A percentile compares a stretch with the other conserved stretches of the same genome.
phyloP scores from a whole-genome alignment of 2,113 vertebrate species.

The Macrotis lagotis region DNA sequence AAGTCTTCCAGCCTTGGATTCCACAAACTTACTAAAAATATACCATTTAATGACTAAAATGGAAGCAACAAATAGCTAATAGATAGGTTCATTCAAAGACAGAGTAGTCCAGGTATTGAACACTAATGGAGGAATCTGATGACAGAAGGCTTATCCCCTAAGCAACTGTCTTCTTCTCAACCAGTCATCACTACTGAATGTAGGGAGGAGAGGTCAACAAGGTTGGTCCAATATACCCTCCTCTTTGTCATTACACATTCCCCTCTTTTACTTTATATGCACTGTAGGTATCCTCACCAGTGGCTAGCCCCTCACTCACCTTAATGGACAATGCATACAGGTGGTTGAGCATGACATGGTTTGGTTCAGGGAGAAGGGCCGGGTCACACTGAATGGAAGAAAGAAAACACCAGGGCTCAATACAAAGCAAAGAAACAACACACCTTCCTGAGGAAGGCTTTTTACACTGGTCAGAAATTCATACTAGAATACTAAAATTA shows the following conservation, averaged over 20 bases:
- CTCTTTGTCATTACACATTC: neutral
- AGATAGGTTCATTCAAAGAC: neutral
- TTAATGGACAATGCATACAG: conserved; percentile 98
- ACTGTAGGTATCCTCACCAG: accelerated
- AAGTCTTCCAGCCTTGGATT: conserved; percentile 4
- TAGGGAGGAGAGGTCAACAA: too few species aligned
- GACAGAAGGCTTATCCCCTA: neutral
- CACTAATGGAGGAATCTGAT: neutral
- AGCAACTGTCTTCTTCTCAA: neutral
- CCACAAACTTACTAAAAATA: neutral
- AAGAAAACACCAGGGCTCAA: neutral
- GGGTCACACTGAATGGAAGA: conserved; percentile 92
- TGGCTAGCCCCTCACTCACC: conserved; percentile 83
- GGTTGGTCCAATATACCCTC: neutral
- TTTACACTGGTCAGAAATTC: conserved; percentile 6
- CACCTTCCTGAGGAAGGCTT: neutral
- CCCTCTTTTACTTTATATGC: neutral
- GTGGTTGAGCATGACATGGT: conserved; percentile 99
- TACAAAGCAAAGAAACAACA: neutral
- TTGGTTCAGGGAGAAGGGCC: conserved; percentile 95
- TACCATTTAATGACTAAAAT: conserved; percentile 15
- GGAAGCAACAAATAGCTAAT: neutral
- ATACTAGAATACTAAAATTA: conserved; percentile 5
- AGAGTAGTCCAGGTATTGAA: conserved; percentile 3
- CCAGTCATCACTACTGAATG: neutral